Evolutionary conservation across 64 coral and sea anemone genomes (phyloP).

Genomic region (Pachyseris speciosa): DNA sequence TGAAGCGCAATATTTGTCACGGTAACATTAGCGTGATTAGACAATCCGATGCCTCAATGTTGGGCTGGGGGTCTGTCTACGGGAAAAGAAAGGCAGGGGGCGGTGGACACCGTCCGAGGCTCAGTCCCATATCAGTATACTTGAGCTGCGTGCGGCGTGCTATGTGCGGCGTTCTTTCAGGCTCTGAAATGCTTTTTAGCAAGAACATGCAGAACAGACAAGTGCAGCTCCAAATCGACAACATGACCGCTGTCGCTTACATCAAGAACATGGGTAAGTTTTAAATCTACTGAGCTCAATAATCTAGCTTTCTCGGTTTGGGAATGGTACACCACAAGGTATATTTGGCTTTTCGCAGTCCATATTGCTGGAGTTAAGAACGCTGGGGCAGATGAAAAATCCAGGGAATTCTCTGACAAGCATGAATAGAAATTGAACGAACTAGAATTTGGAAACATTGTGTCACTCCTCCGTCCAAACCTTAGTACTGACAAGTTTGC

Average conservation of each 20-base stretch:
- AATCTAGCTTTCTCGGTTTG: conserved; percentile 36
- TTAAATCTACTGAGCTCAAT: conserved; percentile 58
- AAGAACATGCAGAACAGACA: background rate
- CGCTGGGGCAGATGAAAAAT: conserved; percentile 34
- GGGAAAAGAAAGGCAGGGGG: background rate
- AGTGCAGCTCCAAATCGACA: background rate
- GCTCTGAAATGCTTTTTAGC: conserved; percentile 1
- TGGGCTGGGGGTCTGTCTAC: conserved; percentile 46
- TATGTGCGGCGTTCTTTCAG: background rate
- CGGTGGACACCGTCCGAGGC: conserved; percentile 12
- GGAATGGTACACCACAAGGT: conserved; percentile 29
- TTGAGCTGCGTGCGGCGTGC: conserved; percentile 12
- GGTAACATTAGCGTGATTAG: background rate
- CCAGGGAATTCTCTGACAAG: conserved; percentile 38
- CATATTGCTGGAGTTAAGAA: conserved; percentile 9
- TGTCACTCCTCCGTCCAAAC: background rate
- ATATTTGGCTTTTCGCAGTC: conserved; percentile 9
- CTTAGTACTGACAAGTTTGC: conserved; percentile 60
- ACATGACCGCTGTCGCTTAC: conserved; percentile 13
- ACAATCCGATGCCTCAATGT: conserved; percentile 46
- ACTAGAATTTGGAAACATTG: conserved; percentile 41
- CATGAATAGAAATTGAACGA: conserved; percentile 53
- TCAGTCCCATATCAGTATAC: conserved; percentile 8
- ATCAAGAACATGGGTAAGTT: conserved; percentile 36
- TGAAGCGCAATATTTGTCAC: conserved; percentile 18